Percentiles rank a stretch among this genome's conserved stretches.
These are phyloP conservation scores for Sarcophaga subvicina DNA, from an alignment of 2,888 invertebrate species.

Conservation along the genomic window DNA sequence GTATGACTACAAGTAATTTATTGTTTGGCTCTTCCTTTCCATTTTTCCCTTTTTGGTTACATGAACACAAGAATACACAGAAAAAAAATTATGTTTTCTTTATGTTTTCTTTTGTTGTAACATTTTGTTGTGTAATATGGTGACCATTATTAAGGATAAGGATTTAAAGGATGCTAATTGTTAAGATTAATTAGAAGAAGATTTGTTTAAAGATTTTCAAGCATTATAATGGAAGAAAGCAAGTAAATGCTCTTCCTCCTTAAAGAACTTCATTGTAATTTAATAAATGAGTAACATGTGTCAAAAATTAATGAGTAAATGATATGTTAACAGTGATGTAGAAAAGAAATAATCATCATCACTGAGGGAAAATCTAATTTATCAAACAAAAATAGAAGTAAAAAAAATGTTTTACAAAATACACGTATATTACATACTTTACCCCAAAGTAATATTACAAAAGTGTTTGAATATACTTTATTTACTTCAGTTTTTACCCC, in stretches of 20 bases:
- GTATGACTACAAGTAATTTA: neutral
- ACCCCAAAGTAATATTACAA: too few species aligned
- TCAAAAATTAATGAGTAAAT: slow-evolving; percentile 63
- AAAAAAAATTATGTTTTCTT: slow-evolving; percentile 20
- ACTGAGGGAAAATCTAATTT: neutral
- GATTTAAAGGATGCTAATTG: slow-evolving; percentile 64
- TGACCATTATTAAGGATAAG: slow-evolving; percentile 46
- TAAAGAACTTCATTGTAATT: slow-evolving; percentile 15
- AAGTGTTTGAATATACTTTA: too few species aligned
- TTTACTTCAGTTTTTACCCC: too few species aligned
- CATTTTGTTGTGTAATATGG: slow-evolving; percentile 48
- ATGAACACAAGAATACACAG: slow-evolving; percentile 8
- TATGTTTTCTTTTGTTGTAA: neutral
- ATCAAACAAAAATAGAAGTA: neutral
- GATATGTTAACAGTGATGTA: slow-evolving; percentile 27
- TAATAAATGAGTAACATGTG: slow-evolving; percentile 60
- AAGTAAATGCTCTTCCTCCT: too few species aligned
- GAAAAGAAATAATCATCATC: neutral
- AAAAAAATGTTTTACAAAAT: too few species aligned
- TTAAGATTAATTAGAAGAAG: slow-evolving; percentile 65
- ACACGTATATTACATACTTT: too few species aligned
- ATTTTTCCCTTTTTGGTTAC: neutral
- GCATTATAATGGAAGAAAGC: neutral
- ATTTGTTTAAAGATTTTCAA: slow-evolving; percentile 11
- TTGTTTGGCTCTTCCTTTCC: neutral